Base-by-base conservation (phyloP, 2,113 vertebrate genomes). In the Eubucco bourcierii region DNA sequence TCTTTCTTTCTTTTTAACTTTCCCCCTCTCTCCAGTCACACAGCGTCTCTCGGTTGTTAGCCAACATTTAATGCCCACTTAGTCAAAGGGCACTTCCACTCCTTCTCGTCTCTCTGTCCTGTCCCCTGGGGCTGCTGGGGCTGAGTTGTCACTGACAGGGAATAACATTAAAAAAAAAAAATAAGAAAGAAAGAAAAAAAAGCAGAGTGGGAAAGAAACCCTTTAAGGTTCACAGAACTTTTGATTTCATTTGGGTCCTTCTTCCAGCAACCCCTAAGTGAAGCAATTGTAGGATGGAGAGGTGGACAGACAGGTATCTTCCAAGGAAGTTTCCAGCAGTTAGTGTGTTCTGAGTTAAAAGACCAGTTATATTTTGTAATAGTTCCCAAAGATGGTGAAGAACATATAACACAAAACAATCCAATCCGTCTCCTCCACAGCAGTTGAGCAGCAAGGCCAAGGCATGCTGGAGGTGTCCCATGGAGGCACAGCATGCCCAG, bases 31-130 rank as follows among this genome's bases (percentile, higher is more conserved):
- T 95, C 92, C 97, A 97, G 96, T 96, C 97, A 94, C 95, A 47
- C 59, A 59, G 95, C 21, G 24, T 98, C 98, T 98, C 95, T 97
- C 97, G 96, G 84, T 64, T 97, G 97, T 98, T 98, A 97, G 95
- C 93, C 96, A 94, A 74, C 97, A 95, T 97, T 97, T 97, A 98
- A 98, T 97, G 95, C 96, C 95, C 96, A 90, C 96, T 97, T 96
- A 97, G 97, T 96, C 97, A 97, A 93, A 95, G 92, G 97, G 95
- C 91, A 93, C 90, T 97, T 97, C 92, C 85, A 96, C 95, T 96
- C 95, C 94, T 96, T 95, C 96, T 96, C 41, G 1, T 95, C 97
- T 96, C 96, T 94, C 97, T 93, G 93, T 96, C 93, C 95, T 95
- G 80, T 95, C 94, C 96, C 88, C 65, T 84, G 93, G 91, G 95